Evolutionary conservation across 2,888 invertebrate species (phyloP), one percentile per base, ranked within the genome.

Genomic region (Scaptomyza tumidula): DNA sequence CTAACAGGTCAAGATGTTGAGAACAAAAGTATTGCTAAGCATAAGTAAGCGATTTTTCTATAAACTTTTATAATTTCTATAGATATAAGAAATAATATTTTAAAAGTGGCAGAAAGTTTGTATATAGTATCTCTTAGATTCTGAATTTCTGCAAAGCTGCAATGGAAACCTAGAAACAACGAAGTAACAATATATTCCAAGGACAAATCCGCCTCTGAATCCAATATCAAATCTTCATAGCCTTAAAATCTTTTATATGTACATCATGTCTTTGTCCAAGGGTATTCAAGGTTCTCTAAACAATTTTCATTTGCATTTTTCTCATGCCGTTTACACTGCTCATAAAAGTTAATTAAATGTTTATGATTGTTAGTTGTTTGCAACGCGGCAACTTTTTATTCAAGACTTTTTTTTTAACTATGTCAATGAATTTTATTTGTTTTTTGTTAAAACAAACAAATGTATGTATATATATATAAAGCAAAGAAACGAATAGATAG

Each of bases 271-370:
- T 24, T 24, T 2, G 7, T 0, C 6, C 29, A 33, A 56, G 67
- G n/a, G 57, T 33, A 67, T 56, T 13, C 7, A 13, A 16, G 48
- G 14, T 46, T 46, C 39, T 14, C 14, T 46, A n/a, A 6, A 14
- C 7, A 10, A 16, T 50, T 44, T 60, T 3, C n/a, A 37, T 27
- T 14, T 56, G 69, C 69, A 73, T 64, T 85, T 65, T 54, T 56
- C 71, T 39, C n/a, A 14, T 14, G 14, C 13, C 69, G 71, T 85
- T 83, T 86, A 68, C 84, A 70, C 63, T 74, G 83, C 76, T 86
- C 75, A 85, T 80, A 85, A 85, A 88, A 85, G 84, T 80, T 85
- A 88, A 85, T 85, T 88, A 85, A 85, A 88, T 78, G 78, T 88
- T 88, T 88, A 85, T 83, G 84, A 83, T 64, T 64, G 67, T 60